phyloP scores from a whole-genome alignment of 2,113 vertebrate species.

The Xiphorhynchus elegans region DNA sequence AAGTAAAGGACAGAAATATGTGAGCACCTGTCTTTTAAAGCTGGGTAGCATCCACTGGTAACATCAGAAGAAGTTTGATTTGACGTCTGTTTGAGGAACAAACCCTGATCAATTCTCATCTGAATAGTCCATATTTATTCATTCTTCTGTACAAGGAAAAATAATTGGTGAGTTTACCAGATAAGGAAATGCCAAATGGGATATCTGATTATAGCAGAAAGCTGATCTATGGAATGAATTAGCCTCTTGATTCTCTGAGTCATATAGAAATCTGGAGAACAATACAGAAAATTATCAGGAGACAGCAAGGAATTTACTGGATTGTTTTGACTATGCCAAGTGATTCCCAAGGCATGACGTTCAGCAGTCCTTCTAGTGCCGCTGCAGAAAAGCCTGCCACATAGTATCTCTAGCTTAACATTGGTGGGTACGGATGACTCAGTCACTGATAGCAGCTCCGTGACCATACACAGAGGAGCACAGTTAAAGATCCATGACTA shows the following conservation, averaged over 20 bases:
- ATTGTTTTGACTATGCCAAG: background rate
- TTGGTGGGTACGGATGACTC: rapidly evolving
- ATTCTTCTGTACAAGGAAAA: background rate
- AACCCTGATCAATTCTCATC: background rate
- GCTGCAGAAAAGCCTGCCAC: background rate
- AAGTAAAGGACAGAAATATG: background rate
- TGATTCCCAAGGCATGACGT: background rate
- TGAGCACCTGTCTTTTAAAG: background rate
- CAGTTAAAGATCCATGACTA: background rate
- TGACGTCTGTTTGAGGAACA: background rate
- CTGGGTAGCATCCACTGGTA: background rate
- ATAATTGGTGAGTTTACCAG: background rate
- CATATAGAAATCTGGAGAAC: background rate
- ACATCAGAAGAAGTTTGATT: background rate
- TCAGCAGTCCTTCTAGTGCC: background rate
- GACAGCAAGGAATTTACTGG: background rate
- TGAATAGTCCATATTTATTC: background rate
- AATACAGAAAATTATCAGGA: background rate
- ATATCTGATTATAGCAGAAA: background rate
- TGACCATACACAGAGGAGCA: background rate
- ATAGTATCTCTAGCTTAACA: background rate
- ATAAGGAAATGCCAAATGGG: background rate
- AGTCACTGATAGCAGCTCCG: background rate
- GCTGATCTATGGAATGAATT: background rate
- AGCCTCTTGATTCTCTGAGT: background rate